These are phyloP conservation scores for Hecatera dysodea DNA, from an alignment of 2,888 invertebrate species.

Conservation along the genomic window DNA sequence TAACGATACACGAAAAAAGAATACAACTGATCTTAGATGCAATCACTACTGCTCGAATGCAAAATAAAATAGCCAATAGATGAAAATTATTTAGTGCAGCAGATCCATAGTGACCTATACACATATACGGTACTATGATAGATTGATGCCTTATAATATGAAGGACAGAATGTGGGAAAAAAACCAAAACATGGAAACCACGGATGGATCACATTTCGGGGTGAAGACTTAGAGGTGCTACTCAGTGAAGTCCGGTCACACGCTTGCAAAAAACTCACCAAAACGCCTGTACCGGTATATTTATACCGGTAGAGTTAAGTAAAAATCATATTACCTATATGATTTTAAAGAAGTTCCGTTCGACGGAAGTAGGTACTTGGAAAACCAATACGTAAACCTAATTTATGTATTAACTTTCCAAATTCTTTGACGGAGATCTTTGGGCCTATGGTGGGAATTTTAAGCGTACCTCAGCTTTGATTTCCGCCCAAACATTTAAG, in stretches of 20 bases:
- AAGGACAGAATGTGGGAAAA: constrained; percentile 40
- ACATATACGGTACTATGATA: constrained; percentile 11
- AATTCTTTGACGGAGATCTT: background rate
- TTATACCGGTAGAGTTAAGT: background rate
- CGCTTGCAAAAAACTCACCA: constrained; percentile 72
- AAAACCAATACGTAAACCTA: too few species aligned
- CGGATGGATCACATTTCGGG: constrained; percentile 76
- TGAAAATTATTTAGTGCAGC: background rate
- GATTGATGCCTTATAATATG: constrained; percentile 27
- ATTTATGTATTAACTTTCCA: too few species aligned
- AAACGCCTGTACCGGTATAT: constrained; percentile 4
- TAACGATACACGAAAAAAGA: background rate
- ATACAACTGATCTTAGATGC: background rate
- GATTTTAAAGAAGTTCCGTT: too few species aligned
- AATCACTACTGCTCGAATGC: background rate
- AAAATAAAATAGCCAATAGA: constrained; percentile 4
- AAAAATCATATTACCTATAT: constrained; percentile 3
- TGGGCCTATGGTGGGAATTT: background rate
- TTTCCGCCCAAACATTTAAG: background rate
- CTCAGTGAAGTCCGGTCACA: constrained; percentile 80
- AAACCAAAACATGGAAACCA: constrained; percentile 73
- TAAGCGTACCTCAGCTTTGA: background rate
- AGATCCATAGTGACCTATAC: background rate
- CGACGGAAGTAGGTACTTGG: constrained; percentile 7
- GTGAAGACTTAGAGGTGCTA: constrained; percentile 76